Base-by-base conservation (phyloP, 2,888 invertebrate genomes). In the Nemoura dubitans region DNA sequence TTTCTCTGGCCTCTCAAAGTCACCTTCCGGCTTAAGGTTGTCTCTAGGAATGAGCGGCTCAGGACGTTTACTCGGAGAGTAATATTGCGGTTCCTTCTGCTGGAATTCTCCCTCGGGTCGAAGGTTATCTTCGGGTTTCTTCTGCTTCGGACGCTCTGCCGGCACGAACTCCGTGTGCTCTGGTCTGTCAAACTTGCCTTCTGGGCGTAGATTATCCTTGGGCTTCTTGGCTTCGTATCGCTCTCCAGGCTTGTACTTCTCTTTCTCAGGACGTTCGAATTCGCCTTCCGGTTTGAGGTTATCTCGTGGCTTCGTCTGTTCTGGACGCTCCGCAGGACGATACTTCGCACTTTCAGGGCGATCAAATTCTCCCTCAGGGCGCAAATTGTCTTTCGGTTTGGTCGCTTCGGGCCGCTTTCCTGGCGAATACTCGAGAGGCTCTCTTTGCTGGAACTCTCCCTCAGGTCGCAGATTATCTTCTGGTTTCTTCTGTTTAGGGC, bases 71-170 rank as follows among this genome's bases (percentile, higher is more conserved):
- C 89, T 90, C 26, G 90, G 90, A 5, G 88, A 88, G 88, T 89
- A 91, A 80, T 90, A 86, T 25, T 90, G 89, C n/a, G 89, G 89
- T 85, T 90, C 89, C 0, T 90, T 90, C 86, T 89, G 89, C 87
- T 92, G 91, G 89, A 92, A 92, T 7, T 92, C 91, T 29, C 92
- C 92, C 89, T 92, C 92, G 5, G 91, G 91, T 36, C 89, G 88
- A 25, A 92, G 89, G 87, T 91, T 89, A 90, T 96, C 95, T 90
- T 95, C 94, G 88, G 93, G 94, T 89, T 90, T 93, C 0, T 94
- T 93, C 0, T 94, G 91, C 87, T 94, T 93, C 0, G 93, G 93
- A 87, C 95, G 92, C 89, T 95, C 95, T 7, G 94, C 94, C 86
- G 92, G 92, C 28, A 93, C 92, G 7, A 93, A 91, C 87, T 91